phyloP scores from a whole-genome alignment of 2,797 vertebrate species.

The Rhynchotus rufescens region DNA sequence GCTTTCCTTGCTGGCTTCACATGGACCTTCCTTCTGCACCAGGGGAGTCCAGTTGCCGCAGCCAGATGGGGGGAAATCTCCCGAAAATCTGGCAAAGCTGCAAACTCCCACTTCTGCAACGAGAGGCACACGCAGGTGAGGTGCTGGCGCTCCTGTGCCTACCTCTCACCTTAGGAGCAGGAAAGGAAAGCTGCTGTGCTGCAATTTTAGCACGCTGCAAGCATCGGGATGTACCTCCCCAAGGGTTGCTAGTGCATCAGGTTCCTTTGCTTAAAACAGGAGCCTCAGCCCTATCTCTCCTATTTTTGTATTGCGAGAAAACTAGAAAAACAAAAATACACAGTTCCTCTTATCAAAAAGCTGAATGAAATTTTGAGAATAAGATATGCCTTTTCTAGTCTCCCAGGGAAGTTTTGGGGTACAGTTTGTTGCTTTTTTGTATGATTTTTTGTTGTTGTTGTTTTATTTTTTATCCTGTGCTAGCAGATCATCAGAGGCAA shows the following conservation, averaged over 20 bases:
- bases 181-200: not conserved
- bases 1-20: not conserved
- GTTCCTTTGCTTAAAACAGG: not conserved
- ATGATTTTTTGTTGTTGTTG: not conserved
- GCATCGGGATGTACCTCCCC: not conserved
- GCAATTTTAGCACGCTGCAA: not conserved
- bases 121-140: not conserved
- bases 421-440: not conserved
- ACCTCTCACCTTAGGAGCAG: not conserved
- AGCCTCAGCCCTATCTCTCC: not conserved
- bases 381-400: not conserved
- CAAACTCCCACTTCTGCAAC: slow-evolving; percentile 80
- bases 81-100: slow-evolving; percentile 80
- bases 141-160: not conserved
- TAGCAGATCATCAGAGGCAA: not conserved
- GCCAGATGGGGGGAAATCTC: slow-evolving; percentile 55
- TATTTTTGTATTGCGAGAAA: not conserved
- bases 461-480: accelerated
- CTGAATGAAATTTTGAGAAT: not conserved
- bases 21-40: not conserved
- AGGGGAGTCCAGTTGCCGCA: not conserved
- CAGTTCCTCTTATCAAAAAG: not conserved
- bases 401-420: not conserved
- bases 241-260: not conserved
- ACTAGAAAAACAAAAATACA: not conserved